Base-by-base conservation (phyloP, 2,888 invertebrate genomes). In the Slavum lentiscoides region DNA sequence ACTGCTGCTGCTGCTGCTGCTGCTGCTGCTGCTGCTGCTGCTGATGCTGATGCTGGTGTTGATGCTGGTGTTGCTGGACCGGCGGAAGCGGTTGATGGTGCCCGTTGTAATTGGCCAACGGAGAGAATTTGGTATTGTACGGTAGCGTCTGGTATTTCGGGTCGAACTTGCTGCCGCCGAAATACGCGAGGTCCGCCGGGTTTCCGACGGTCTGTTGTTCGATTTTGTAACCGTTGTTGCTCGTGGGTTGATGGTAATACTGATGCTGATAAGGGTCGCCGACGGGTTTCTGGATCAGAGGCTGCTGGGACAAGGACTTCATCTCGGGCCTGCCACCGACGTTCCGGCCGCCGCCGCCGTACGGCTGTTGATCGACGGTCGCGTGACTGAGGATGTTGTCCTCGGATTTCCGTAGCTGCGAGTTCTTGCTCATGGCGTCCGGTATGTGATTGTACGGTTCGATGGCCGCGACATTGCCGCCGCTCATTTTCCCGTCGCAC, bases 121-220 rank as follows among this genome's bases (percentile, higher is more conserved):
- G 88, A 21, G 92, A 91, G 86, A 94, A 94, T 87, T 94, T 96
- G 59, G 93, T 94, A 86, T 92, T 96, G 88, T 94, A 94, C 84
- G 96, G 95, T 87, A 96, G 88, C 49, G 95, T 95, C 89, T 96
- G 95, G 88, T 94, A 96, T 88, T 94, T 97, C 64, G 93, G 94
- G 87, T 96, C 95, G 81, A 92, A 92, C 86, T 95, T 95, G 85
- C 92, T 93, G 43, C 93, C 91, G 82, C 91, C 90, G 85, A 94
- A 93, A 85, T 93, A 91, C 81, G 91, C 90, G 30, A 90, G 62
- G 7, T 74, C 83, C 8, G 58, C 70, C 66, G 67, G 49, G 13
- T 62, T 74, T 3, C 70, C 72, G 30, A 62, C 59, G n/a, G 61
- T 67, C 49, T 72, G 62, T 30, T 80, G 80, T 69, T 82, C 80